Evolutionary conservation across 2,113 vertebrate species (phyloP), one percentile per base, ranked within the genome.

Genomic region (Rissa tridactyla): DNA sequence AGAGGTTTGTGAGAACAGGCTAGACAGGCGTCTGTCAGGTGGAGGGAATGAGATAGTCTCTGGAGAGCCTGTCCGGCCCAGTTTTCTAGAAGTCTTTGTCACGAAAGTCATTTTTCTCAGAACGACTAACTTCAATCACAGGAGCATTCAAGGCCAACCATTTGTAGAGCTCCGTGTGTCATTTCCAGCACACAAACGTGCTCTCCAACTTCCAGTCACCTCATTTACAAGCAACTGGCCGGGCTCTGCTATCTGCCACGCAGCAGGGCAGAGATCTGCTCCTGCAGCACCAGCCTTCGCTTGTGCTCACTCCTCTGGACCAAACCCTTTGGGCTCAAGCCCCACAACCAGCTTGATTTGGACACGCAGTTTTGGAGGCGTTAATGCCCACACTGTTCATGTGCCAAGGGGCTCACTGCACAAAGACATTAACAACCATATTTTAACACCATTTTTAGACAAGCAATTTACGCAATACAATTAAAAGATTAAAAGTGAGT

Each of bases 341-440:
- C 36, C 49, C 3, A 11, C 3, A 6, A 46, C 21, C 21, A 2
- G 26, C 44, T 22, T 5, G n/a, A 27, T 7, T 3, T 2, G 8
- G 38, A 46, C n/a, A 44, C 21, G 34, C 60, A 17, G 9, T 9
- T 49, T 2, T 8, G 6, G 62, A 27, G 51, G 64, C 1, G 2
- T 13, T 58, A 26, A n/a, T 5, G 3, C 7, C 46, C n/a, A 3
- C 27, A 1, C 20, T 2, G 14, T 3, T 18, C 71, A 12, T 0
- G 13, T 0, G 0, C 44, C 0, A 2, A 51, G 32, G 26, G 44
- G 27, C 23, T 83, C 62, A 34, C 38, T 0, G 25, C 49, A 10
- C 25, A 66, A 4, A 20, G 18, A n/a, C 0, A 0, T 2, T 34
- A 82, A 21, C 26, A 19, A 5, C 0, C 0, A 0, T 0, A 11